A percentile compares a stretch with the other conserved stretches of the same genome.
These are phyloP conservation scores for Ormyrus rosae DNA, from an alignment of 2,888 invertebrate species.

Conservation along the genomic window DNA sequence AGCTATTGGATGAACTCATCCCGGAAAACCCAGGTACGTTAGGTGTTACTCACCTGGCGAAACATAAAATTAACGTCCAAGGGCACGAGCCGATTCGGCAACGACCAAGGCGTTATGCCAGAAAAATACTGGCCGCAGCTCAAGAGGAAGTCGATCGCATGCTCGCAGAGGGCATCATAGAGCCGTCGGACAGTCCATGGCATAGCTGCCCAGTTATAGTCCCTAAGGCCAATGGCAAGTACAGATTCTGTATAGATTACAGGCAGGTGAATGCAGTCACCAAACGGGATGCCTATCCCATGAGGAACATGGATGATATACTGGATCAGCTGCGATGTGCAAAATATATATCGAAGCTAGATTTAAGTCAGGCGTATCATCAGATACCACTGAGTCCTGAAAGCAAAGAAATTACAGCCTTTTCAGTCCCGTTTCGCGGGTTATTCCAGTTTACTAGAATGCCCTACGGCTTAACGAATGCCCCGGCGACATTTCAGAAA, in stretches of 20 bases:
- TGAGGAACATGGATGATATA: too few species aligned
- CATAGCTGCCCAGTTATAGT: not conserved
- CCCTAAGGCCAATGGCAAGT: too few species aligned
- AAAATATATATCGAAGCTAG: too few species aligned
- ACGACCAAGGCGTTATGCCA: not conserved
- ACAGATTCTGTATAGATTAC: not conserved
- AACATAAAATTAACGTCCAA: not conserved
- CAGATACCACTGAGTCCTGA: too few species aligned
- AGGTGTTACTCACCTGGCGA: not conserved
- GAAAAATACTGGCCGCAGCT: not conserved
- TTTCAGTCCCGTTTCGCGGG: too few species aligned
- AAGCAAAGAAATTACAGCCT: too few species aligned
- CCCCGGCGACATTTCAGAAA: conserved; percentile 58
- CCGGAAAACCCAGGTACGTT: not conserved
- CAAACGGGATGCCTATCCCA: too few species aligned
- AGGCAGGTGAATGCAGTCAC: too few species aligned
- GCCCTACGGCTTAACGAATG: conserved; percentile 49
- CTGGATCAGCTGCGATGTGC: too few species aligned
- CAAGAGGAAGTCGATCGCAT: not conserved
- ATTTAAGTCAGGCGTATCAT: too few species aligned
- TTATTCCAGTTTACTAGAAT: conserved; percentile 55
- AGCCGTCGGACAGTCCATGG: not conserved
- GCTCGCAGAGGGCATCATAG: not conserved
- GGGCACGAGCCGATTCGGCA: not conserved
- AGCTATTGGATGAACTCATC: not conserved